A percentile compares a stretch with the other conserved stretches of the same genome.
These are phyloP conservation scores for Julus scandinavius DNA, from an alignment of 2,888 invertebrate genomes.

Conservation along the genomic window DNA sequence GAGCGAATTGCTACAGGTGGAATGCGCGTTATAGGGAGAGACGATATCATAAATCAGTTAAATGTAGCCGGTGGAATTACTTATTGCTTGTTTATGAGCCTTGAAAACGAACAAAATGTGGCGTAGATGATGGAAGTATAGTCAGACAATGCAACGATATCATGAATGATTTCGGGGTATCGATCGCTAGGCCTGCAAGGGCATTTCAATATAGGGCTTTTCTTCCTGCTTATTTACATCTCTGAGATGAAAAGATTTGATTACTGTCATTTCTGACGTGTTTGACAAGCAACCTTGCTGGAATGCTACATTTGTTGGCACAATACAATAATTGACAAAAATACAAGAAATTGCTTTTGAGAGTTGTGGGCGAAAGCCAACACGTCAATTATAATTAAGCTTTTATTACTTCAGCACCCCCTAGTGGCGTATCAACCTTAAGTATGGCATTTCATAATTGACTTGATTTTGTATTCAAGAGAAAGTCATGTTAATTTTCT, in stretches of 20 bases:
- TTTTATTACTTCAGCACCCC: too few relatives aligned
- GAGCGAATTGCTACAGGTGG: conserved; percentile 16
- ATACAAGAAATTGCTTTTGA: too few relatives aligned
- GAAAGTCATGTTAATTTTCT: too few relatives aligned
- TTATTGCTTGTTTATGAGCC: conserved; percentile 19
- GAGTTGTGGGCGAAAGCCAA: too few relatives aligned
- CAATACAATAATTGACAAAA: too few relatives aligned
- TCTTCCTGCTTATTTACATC: neutral
- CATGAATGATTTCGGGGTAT: neutral
- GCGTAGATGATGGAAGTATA: neutral
- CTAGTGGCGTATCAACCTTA: too few relatives aligned
- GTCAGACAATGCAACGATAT: neutral
- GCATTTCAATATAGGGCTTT: neutral
- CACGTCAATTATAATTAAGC: too few relatives aligned
- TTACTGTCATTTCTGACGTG: neutral
- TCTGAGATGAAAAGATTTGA: neutral
- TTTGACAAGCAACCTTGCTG: too few relatives aligned
- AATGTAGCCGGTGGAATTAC: conserved; percentile 15
- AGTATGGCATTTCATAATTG: too few relatives aligned
- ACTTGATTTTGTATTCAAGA: too few relatives aligned
- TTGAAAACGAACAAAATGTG: neutral
- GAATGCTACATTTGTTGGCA: too few relatives aligned
- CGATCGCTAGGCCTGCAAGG: neutral
- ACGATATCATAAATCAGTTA: conserved; percentile 33
- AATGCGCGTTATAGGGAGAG: neutral